Percentiles rank a stretch among this genome's conserved stretches.
Evolutionary conservation across 1,140 invertebrate species (phyloP).

Genomic region (Trialeurodes vaporariorum): DNA sequence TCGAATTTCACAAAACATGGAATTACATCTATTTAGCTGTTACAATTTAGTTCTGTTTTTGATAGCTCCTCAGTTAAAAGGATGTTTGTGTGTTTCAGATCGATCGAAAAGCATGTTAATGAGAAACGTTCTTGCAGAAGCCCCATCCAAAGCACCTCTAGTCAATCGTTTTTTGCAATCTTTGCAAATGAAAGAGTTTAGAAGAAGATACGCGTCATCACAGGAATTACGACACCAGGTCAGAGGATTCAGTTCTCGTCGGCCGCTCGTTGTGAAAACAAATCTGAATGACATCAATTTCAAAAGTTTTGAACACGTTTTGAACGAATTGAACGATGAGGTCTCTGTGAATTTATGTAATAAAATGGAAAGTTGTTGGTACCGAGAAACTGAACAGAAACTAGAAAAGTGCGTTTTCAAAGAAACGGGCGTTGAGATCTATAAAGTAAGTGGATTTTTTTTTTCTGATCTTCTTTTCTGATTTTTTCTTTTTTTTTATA

Average conservation of each 20-base stretch:
- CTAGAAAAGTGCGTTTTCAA: neutral
- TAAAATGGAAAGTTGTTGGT: neutral
- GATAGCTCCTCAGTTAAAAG: too few relatives aligned
- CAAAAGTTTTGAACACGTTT: neutral
- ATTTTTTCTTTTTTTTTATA: too few relatives aligned
- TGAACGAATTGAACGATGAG: neutral
- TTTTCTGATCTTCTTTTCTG: too few relatives aligned
- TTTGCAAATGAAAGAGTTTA: neutral
- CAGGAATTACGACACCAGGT: neutral
- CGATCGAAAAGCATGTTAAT: neutral
- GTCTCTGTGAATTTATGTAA: neutral
- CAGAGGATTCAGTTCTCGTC: neutral
- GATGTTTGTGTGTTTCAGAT: neutral
- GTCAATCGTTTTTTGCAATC: neutral
- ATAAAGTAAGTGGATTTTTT: neutral
- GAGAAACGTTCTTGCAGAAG: neutral
- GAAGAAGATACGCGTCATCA: neutral
- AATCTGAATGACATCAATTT: neutral
- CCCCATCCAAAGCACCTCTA: neutral
- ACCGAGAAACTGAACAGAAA: neutral
- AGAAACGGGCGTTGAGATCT: neutral
- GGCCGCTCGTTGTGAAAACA: neutral
- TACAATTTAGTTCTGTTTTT: too few relatives aligned
- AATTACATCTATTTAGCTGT: too few relatives aligned
- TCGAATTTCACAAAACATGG: too few relatives aligned